Conservation (phyloP, 2,797 vertebrate genomes). For the Melanotaenia pygmaea region DNA sequence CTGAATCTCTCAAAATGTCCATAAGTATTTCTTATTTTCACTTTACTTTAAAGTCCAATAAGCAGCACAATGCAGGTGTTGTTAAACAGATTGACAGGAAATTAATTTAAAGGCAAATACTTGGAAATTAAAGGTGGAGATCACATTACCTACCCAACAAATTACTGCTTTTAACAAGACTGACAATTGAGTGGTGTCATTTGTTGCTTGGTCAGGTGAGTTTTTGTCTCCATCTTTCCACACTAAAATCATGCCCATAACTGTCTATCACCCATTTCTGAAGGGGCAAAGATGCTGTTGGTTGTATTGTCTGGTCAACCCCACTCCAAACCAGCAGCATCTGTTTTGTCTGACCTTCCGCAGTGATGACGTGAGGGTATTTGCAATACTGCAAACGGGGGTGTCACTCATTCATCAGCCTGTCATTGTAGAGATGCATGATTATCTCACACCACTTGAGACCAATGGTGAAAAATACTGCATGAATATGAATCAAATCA, state of each 20-base stretch:
- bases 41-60: neutral
- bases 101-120: conserved; percentile 56
- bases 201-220: conserved; percentile 67
- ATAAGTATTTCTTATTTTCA: neutral
- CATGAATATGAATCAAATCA: conserved; percentile 59
- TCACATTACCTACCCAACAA: conserved; percentile 34
- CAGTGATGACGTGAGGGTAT: conserved; percentile 75
- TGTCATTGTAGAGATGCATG: conserved; percentile 71
- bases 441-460: conserved; percentile 51
- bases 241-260: conserved; percentile 66
- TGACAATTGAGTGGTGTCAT: conserved; percentile 36
- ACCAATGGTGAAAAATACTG: conserved; percentile 56
- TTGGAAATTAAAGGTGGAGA: conserved; percentile 51
- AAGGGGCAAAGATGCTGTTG: conserved; percentile 76
- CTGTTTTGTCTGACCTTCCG: conserved; percentile 78
- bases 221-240: conserved; percentile 62
- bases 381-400: conserved; percentile 49
- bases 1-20: conserved; percentile 15
- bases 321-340: conserved; percentile 65
- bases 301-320: conserved; percentile 48
- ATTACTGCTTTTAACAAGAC: conserved; percentile 37
- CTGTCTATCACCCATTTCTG: conserved; percentile 74
- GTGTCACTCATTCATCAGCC: conserved; percentile 66
- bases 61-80: conserved; percentile 8
- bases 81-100: conserved; percentile 64